phyloP scores from a whole-genome alignment of 2,888 invertebrate species.

The Mallateleia sp. region DNA sequence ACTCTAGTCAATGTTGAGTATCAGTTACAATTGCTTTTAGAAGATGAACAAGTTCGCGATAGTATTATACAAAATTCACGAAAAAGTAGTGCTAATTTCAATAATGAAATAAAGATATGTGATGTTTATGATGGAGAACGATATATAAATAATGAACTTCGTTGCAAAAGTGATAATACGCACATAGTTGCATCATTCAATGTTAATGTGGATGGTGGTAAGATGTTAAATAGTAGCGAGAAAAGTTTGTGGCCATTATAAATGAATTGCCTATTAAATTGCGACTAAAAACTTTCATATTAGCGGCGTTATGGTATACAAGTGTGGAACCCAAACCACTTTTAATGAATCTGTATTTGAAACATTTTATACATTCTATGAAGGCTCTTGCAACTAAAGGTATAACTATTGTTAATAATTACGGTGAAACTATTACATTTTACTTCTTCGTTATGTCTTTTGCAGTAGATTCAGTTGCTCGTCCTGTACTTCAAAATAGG shows the following conservation, averaged over 20 bases:
- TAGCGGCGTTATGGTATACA: constrained; percentile 40
- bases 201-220: constrained; percentile 26
- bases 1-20: not conserved
- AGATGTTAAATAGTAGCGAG: constrained; percentile 35
- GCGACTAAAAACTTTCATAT: constrained; percentile 26
- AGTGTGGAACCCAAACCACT: constrained; percentile 13
- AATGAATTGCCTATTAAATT: constrained; percentile 55
- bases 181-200: constrained; percentile 17
- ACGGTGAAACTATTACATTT: not conserved
- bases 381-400: constrained; percentile 12
- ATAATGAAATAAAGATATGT: not conserved
- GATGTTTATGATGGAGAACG: not conserved
- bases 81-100: not conserved
- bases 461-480: constrained; percentile 33
- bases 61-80: not conserved
- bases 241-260: constrained; percentile 40
- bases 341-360: constrained; percentile 47
- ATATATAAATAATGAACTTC: not conserved
- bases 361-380: constrained; percentile 44
- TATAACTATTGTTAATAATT: constrained; percentile 13
- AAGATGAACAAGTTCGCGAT: not conserved
- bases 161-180: constrained; percentile 18
- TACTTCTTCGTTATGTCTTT: constrained; percentile 40
- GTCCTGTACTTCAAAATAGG: constrained; percentile 60
- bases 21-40: not conserved